phyloP scores from a whole-genome alignment of 1,140 invertebrate genomes.

The Drosophila setifemur region DNA sequence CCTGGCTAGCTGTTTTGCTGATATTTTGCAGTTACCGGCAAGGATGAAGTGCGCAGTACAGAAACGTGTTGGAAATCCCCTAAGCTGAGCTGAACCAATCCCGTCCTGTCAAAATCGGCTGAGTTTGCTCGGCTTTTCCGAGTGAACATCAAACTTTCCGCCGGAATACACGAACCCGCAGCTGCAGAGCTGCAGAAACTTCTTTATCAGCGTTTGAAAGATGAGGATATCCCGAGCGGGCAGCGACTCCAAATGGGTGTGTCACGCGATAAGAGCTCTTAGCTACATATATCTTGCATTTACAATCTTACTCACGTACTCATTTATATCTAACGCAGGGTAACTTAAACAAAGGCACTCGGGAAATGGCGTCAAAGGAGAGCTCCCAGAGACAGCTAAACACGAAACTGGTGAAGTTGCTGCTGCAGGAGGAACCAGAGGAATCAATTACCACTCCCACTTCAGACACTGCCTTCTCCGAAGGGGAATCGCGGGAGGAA shows the following conservation, averaged over 20 bases:
- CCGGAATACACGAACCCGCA: not conserved
- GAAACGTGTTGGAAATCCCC: too few relatives aligned
- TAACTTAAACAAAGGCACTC: not conserved
- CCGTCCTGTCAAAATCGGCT: conserved; percentile 20
- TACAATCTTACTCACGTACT: not conserved
- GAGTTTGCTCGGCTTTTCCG: conserved; percentile 25
- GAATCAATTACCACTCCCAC: not conserved
- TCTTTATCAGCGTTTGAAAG: conserved; percentile 21
- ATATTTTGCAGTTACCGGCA: conserved; percentile 22
- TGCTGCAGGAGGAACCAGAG: not conserved
- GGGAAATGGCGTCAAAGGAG: not conserved
- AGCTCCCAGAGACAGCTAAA: not conserved
- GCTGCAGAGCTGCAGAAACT: not conserved
- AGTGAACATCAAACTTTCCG: not conserved
- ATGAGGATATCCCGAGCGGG: conserved; percentile 17
- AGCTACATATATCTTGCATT: not conserved
- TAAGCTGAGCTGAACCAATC: too few relatives aligned
- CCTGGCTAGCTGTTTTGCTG: conserved; percentile 26
- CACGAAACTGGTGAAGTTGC: conserved; percentile 3
- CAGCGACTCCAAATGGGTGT: conserved; percentile 51
- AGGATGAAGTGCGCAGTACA: conserved; percentile 53
- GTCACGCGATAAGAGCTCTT: conserved; percentile 13
- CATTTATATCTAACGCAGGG: not conserved
- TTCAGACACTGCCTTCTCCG: conserved; percentile 10
- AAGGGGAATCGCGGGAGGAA: not conserved